Evolutionary conservation across 2,888 invertebrate species (phyloP), one percentile per base, ranked within the genome.

Genomic region (Ectropis crepuscularia): DNA sequence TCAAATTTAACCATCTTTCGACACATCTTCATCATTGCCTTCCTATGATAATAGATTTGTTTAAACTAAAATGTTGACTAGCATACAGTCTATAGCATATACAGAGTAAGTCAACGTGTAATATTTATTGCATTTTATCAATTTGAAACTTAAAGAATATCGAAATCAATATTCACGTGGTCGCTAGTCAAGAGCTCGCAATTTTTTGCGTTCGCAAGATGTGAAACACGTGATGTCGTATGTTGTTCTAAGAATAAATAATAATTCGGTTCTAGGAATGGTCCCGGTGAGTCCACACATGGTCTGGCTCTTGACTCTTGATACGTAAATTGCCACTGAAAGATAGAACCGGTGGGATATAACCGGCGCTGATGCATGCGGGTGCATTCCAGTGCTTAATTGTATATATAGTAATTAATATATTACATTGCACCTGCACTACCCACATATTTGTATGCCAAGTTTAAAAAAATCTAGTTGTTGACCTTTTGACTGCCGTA

Each of bases 201-300:
- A 76, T 79, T 77, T 72, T 75, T 81, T 81, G 86, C 84, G 85
- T 85, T 79, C 75, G 59, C 69, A 87, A 85, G 81, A 83, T 88
- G 86, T 74, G 70, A 61, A 74, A 78, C 89, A 89, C 82, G 84
- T 90, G 88, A 84, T 61, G 72, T 66, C 71, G 66, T 72, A 72
- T 73, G 81, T 67, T 80, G 79, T 90, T 90, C 89, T 90, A 87
- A 37, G 16, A 41, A 28, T 50, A 39, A 50, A 50, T 51, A 51
- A 51, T 51, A 51, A 51, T 51, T 41, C 28, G 6, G 41, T 51
- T 51, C 51, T 41, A 41, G 83, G 90, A 91, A 90, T 75, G 77
- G 77, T 72, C 74, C 72, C 74, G 69, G 68, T 71, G 70, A 66
- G 67, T 69, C 68, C 77, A 77, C 89, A 87, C 81, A 89, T 87